Evolutionary conservation across 2,113 vertebrate genomes (phyloP).

Genomic region (Antigone vipio): DNA sequence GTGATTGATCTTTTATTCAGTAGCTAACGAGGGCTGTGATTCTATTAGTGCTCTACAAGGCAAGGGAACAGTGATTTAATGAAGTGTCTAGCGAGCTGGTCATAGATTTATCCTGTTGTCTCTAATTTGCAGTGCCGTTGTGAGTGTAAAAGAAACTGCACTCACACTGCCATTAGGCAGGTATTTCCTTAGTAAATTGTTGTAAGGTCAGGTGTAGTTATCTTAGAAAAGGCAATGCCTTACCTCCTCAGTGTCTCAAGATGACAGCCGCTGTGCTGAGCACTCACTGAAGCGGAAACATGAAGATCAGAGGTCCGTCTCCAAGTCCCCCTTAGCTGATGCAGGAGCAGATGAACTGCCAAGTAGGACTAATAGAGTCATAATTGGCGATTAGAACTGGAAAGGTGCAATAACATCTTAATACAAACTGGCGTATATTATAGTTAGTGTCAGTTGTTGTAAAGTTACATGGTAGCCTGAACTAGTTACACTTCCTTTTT

Average conservation of each 20-base stretch:
- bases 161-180: slow-evolving; percentile 79
- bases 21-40: slow-evolving; percentile 94
- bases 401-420: slow-evolving; percentile 83
- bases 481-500: slow-evolving; percentile 19
- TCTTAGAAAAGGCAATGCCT: slow-evolving; percentile 73
- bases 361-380: slow-evolving; percentile 95
- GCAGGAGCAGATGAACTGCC: slow-evolving; percentile 94
- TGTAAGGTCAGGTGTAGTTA: slow-evolving; percentile 89
- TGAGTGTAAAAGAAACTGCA: slow-evolving; percentile 64
- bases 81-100: slow-evolving; percentile 92
- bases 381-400: slow-evolving; percentile 96
- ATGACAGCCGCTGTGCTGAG: slow-evolving; percentile 82
- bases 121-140: slow-evolving; percentile 78
- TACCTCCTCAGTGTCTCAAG: slow-evolving; percentile 69
- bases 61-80: slow-evolving; percentile 92
- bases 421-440: slow-evolving; percentile 76
- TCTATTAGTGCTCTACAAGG: slow-evolving; percentile 91
- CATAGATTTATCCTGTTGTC: slow-evolving; percentile 86
- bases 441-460: slow-evolving; percentile 72
- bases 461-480: slow-evolving; percentile 11
- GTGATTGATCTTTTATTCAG: slow-evolving; percentile 94
- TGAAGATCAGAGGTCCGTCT: slow-evolving; percentile 84
- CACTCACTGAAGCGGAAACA: slow-evolving; percentile 80
- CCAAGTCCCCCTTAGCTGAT: slow-evolving; percentile 79
- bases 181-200: slow-evolving; percentile 84